Base-by-base conservation (phyloP, 2,113 vertebrate species). In the Malurus melanocephalus region DNA sequence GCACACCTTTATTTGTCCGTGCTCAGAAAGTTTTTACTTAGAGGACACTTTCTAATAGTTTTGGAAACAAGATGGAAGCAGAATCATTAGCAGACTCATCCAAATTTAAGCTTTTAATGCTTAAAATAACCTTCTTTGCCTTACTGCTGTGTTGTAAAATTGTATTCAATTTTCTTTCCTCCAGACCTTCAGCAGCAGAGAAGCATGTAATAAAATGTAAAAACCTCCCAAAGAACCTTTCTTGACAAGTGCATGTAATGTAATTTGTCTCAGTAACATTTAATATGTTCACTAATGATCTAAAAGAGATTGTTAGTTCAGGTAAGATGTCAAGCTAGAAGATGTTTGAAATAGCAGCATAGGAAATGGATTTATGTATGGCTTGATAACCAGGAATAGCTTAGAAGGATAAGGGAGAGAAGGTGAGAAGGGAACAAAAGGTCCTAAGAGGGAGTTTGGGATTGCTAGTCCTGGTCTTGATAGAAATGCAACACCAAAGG, bases 221-320 rank as follows among this genome's bases (percentile, higher is more conserved):
- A 93, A 64, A 28, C 48, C 45, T 90, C 74, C 72, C 74, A 74
- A 92, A 94, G 57, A 43, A 55, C 30, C 66, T 87, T 72, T 80
- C 62, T 49, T 82, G 67, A 16, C 2, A 28, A 86, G 48, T 1
- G 1, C 43, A 42, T 28, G 43, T 68, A 72, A 87, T 40, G 14
- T 72, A 76, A 87, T 87, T 66, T 87, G 62, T 65, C 46, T 72
- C 20, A 82, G 48, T 81, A 87, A 82, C 76, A 89, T 91, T 87
- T 93, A 55, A 52, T 43, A 55, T 24, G 23, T 62, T 62, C 90
- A 69, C 56, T 73, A 85, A 85, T 66, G 82, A 87, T 45, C 53
- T 59, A 55, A 60, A 87, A 89, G 67, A 71, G 43, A 66, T 12
- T 89, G 51, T 73, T 85, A 76, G 33, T 59, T 87, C 87, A 85